Percentiles rank a stretch among this genome's conserved stretches.
Conservation (phyloP, 2,113 vertebrate genomes). For the Scortum barcoo region DNA sequence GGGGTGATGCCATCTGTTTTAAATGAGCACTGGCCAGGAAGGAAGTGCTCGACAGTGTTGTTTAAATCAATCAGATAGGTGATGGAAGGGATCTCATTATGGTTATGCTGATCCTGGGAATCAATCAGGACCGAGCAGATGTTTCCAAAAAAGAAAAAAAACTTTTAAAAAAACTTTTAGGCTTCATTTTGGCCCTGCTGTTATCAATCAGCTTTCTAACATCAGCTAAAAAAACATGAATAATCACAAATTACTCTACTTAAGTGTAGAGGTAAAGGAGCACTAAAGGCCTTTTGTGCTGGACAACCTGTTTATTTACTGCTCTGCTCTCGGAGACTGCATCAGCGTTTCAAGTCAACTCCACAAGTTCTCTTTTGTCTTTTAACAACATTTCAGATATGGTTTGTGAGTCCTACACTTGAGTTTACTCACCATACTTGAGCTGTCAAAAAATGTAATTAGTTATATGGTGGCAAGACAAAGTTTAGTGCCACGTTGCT, state of each 20-base stretch:
- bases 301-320: slow-evolving; percentile 5
- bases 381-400: not conserved
- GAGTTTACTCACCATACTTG: not conserved
- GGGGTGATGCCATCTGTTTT: slow-evolving; percentile 69
- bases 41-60: slow-evolving; percentile 62
- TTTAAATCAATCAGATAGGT: slow-evolving; percentile 75
- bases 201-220: slow-evolving; percentile 41
- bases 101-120: slow-evolving; percentile 55
- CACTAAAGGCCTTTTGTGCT: not conserved
- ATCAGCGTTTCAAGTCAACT: not conserved
- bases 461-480: not conserved
- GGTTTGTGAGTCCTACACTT: not conserved
- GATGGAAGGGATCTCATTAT: slow-evolving; percentile 61
- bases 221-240: slow-evolving; percentile 33
- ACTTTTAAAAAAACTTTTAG: slow-evolving; percentile 24
- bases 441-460: slow-evolving; percentile 18
- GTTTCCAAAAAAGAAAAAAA: slow-evolving; percentile 50
- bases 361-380: not conserved
- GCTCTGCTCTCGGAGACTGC: not conserved
- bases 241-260: slow-evolving; percentile 36
- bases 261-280: slow-evolving; percentile 35
- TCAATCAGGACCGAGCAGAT: slow-evolving; percentile 64
- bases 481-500: not conserved
- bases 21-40: slow-evolving; percentile 70
- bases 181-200: slow-evolving; percentile 39